phyloP scores from a whole-genome alignment of 2,888 invertebrate genomes.

The Plebejus anna region DNA sequence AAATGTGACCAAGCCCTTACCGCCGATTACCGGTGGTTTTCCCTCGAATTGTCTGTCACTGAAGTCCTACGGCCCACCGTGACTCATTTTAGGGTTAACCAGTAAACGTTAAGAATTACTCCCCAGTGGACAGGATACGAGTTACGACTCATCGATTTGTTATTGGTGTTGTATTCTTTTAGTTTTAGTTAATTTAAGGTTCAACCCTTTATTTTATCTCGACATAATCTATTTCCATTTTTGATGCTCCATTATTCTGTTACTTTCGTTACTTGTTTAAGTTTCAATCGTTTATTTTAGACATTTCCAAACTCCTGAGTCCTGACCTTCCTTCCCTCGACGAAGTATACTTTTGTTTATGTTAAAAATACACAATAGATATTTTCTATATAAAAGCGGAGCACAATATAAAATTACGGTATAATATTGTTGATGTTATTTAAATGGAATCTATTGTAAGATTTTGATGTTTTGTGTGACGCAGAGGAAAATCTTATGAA shows the following conservation, averaged over 20 bases:
- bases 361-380: background rate
- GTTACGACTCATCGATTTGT: background rate
- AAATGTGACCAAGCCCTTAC: background rate
- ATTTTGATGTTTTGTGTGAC: background rate
- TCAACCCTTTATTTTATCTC: no score
- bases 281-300: no score
- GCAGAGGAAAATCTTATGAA: background rate
- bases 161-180: background rate
- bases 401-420: background rate
- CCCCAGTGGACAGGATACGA: background rate
- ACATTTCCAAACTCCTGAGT: no score
- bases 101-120: background rate
- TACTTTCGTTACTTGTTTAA: no score
- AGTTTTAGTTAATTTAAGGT: no score
- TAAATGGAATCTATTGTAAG: conserved; percentile 3
- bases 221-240: no score
- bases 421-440: background rate
- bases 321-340: background rate
- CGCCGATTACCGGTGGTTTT: conserved; percentile 2
- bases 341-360: background rate
- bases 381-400: background rate
- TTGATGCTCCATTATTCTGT: no score
- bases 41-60: conserved; percentile 15
- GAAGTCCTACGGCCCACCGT: background rate
- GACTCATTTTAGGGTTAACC: conserved; percentile 15